These are phyloP conservation scores for Trachops cirrhosus DNA, from an alignment of 2,797 vertebrate genomes.

Conservation along the genomic window DNA sequence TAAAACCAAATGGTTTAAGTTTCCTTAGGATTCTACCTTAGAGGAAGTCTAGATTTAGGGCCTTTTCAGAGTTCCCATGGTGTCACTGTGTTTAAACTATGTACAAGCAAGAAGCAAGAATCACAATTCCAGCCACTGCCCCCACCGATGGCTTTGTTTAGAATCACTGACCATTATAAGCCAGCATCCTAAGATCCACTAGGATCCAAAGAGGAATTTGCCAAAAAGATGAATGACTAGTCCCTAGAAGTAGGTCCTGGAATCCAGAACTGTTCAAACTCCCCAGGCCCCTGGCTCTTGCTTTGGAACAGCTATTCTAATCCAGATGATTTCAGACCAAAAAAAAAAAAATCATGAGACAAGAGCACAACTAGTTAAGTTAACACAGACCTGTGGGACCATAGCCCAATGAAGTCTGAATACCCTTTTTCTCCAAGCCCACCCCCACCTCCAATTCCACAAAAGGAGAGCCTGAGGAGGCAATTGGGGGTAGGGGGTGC, in stretches of 20 bases:
- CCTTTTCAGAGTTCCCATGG: background rate
- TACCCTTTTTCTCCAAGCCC: background rate
- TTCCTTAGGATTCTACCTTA: background rate
- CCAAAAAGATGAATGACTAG: background rate
- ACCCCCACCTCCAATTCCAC: background rate
- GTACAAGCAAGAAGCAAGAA: background rate
- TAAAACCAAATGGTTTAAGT: background rate
- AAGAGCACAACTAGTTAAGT: background rate
- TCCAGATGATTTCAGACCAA: background rate
- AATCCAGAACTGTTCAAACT: constrained; percentile 16
- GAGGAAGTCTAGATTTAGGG: background rate
- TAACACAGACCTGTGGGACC: background rate
- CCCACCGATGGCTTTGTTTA: background rate
- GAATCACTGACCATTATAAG: background rate
- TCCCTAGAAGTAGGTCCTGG: background rate
- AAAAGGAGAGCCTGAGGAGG: background rate
- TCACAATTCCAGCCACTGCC: background rate
- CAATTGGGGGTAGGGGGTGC: background rate
- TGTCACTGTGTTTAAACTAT: background rate
- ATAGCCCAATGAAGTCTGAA: background rate
- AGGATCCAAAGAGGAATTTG: background rate
- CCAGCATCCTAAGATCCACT: background rate
- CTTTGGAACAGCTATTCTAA: background rate
- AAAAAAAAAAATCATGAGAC: background rate
- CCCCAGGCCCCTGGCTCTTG: background rate